phyloP scores from a whole-genome alignment of 2,113 vertebrate genomes.

The Gambusia holbrooki region DNA sequence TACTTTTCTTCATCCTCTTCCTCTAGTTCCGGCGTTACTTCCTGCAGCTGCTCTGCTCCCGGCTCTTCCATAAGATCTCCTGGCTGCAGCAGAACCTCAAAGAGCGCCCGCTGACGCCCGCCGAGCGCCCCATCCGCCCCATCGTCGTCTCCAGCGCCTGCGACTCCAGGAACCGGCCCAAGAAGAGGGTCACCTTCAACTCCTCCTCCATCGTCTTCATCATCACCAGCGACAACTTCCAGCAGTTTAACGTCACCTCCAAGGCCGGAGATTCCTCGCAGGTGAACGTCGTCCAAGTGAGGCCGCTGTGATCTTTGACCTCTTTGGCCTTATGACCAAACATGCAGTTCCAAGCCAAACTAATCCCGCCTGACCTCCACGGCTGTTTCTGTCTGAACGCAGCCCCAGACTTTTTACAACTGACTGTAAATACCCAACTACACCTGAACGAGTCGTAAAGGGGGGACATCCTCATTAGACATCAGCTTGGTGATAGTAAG shows the following conservation, averaged over 20 bases:
- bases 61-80: conserved; percentile 76
- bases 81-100: conserved; percentile 80
- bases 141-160: conserved; percentile 83
- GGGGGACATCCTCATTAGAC: conserved; percentile 32
- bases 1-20: not conserved
- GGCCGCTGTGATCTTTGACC: conserved; percentile 79
- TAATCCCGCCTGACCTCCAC: conserved; percentile 46
- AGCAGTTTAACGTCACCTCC: conserved; percentile 76
- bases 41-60: conserved; percentile 86
- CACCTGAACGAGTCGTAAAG: conserved; percentile 29
- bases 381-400: conserved; percentile 19
- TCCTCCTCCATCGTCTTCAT: conserved; percentile 93
- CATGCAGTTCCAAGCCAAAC: conserved; percentile 55
- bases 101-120: conserved; percentile 74
- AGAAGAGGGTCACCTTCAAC: conserved; percentile 93
- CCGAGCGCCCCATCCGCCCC: conserved; percentile 80
- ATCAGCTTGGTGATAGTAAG: conserved; percentile 33
- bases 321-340: conserved; percentile 54
- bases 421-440: conserved; percentile 33
- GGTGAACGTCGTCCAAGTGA: conserved; percentile 87
- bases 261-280: conserved; percentile 63
- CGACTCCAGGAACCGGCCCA: conserved; percentile 79
- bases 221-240: conserved; percentile 86
- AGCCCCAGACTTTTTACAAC: conserved; percentile 6
- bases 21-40: conserved; percentile 88